phyloP scores from a whole-genome alignment of 1,140 invertebrate genomes.

The Sinella curviseta region DNA sequence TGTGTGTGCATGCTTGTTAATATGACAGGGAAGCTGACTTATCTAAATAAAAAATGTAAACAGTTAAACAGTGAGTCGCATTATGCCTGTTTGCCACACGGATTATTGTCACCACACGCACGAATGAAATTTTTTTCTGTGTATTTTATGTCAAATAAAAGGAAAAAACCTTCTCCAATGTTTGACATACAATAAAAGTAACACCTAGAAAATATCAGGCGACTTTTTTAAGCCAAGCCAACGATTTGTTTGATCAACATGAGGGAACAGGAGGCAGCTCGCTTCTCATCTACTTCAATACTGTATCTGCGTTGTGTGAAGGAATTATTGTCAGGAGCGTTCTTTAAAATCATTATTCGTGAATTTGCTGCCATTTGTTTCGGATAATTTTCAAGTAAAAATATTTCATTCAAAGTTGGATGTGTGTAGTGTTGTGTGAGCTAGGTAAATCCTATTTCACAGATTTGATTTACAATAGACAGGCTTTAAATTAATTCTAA shows the following conservation, averaged over 20 bases:
- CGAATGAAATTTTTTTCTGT: not conserved
- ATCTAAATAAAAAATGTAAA: conserved; percentile 10
- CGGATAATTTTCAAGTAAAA: conserved; percentile 8
- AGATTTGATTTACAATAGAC: not conserved
- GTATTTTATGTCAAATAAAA: too few relatives aligned
- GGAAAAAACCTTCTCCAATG: too few relatives aligned
- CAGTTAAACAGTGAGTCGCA: not conserved
- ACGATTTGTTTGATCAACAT: not conserved
- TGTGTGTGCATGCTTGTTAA: not conserved
- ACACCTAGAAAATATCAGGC: not conserved
- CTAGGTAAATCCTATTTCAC: not conserved
- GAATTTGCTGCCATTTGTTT: not conserved
- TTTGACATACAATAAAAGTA: too few relatives aligned
- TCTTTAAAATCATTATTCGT: not conserved
- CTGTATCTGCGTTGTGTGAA: too few relatives aligned
- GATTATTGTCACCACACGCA: conserved; percentile 25
- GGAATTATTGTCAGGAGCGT: not conserved
- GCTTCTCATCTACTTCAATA: too few relatives aligned
- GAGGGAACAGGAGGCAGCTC: too few relatives aligned
- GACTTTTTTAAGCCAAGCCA: not conserved
- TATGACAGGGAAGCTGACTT: not conserved
- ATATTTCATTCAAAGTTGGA: not conserved
- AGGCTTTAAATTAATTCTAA: too few relatives aligned
- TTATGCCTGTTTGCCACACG: not conserved
- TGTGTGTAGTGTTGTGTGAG: not conserved